Conservation (phyloP, 2,888 invertebrate genomes). For the Limulus polyphemus region DNA sequence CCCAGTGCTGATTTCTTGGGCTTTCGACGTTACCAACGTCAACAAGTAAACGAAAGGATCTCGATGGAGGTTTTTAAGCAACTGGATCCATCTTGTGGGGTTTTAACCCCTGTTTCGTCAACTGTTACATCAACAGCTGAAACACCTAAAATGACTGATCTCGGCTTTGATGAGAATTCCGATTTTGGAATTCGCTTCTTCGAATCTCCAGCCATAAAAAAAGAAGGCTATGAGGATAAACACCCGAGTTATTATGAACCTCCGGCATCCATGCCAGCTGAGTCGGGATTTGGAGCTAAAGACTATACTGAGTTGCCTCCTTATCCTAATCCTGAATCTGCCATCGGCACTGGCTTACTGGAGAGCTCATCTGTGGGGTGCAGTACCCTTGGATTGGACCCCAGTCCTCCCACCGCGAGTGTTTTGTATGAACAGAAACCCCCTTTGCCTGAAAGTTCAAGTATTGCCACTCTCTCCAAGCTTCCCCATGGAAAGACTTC, state of each 20-base stretch:
- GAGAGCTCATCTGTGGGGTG: too few species aligned
- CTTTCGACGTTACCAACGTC: too few species aligned
- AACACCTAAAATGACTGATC: slow-evolving; percentile 1
- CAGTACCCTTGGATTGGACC: too few species aligned
- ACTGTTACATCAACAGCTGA: neutral
- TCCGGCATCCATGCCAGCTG: neutral
- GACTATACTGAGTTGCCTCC: neutral
- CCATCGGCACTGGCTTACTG: neutral
- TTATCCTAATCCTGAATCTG: neutral
- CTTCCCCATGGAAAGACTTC: too few species aligned
- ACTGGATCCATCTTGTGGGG: neutral
- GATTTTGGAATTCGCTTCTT: neutral
- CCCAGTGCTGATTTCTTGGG: too few species aligned
- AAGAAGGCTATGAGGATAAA: neutral
- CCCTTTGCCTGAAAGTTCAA: slow-evolving; percentile 2
- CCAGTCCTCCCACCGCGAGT: neutral
- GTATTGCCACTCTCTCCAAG: too few species aligned
- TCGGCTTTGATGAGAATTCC: neutral
- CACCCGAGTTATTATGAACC: neutral
- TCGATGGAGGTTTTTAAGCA: neutral
- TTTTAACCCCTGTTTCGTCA: neutral
- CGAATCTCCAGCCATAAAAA: neutral
- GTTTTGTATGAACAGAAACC: neutral
- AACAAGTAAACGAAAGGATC: too few species aligned
- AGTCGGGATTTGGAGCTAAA: neutral